phyloP scores from a whole-genome alignment of 2,113 vertebrate genomes.

The Tragelaphus strepsiceros region DNA sequence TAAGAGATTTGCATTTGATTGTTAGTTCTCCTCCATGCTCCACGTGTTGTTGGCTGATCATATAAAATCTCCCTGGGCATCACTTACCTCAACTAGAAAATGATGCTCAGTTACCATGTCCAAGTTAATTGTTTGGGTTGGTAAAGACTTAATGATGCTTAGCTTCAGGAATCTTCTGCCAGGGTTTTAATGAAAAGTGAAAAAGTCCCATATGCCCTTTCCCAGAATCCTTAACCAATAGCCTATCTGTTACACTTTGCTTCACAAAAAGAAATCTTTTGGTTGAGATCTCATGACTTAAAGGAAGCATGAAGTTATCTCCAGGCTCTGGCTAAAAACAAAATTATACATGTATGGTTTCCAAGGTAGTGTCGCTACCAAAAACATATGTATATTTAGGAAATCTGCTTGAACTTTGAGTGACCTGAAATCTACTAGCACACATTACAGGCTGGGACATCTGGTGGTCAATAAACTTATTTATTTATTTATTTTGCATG shows the following conservation, averaged over 20 bases:
- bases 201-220: not conserved
- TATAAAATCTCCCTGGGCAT: not conserved
- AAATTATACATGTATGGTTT: not conserved
- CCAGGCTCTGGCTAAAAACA: not conserved
- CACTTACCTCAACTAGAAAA: not conserved
- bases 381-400: slow-evolving; percentile 36
- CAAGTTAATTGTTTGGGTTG: slow-evolving; percentile 40
- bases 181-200: slow-evolving; percentile 36
- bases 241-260: not conserved
- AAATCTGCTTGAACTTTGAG: slow-evolving; percentile 76
- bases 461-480: slow-evolving; percentile 83
- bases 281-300: not conserved
- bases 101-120: slow-evolving; percentile 14
- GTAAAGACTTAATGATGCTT: slow-evolving; percentile 38
- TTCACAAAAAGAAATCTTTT: not conserved
- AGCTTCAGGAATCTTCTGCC: slow-evolving; percentile 27
- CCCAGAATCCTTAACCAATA: not conserved
- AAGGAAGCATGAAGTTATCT: not conserved
- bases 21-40: not conserved
- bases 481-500: slow-evolving; percentile 77
- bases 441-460: slow-evolving; percentile 76
- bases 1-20: not conserved
- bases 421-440: slow-evolving; percentile 79
- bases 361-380: slow-evolving; percentile 19
- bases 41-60: not conserved